Evolutionary conservation across 2,888 invertebrate genomes (phyloP).

Genomic region (Isotomurus palustris): DNA sequence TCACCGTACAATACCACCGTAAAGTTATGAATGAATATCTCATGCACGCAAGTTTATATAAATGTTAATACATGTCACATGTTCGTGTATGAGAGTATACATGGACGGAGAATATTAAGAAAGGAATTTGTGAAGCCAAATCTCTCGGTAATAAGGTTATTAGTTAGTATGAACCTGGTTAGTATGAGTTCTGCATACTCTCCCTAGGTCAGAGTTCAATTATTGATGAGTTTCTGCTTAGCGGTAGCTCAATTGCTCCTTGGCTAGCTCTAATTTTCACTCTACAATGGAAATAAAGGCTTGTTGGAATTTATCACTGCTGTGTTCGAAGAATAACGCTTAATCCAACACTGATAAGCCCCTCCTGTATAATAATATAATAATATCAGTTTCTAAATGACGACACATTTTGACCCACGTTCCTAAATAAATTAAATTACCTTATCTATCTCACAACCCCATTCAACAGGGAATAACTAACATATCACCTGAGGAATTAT

Average conservation of each 20-base stretch:
- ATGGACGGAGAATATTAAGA: too few species aligned
- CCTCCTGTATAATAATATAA: background rate
- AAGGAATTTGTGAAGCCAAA: too few species aligned
- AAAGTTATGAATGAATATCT: too few species aligned
- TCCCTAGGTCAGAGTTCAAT: slow-evolving; percentile 27
- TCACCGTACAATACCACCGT: too few species aligned
- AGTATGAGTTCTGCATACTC: slow-evolving; percentile 17
- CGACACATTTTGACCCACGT: background rate
- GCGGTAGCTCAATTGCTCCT: slow-evolving; percentile 36
- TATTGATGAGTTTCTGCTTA: slow-evolving; percentile 36
- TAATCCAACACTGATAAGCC: background rate
- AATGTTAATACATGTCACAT: too few species aligned
- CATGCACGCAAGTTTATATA: too few species aligned
- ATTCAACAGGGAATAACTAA: too few species aligned
- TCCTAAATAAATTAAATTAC: slow-evolving; percentile 1
- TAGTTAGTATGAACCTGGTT: too few species aligned
- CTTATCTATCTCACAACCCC: background rate
- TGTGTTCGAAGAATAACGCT: background rate
- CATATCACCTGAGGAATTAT: too few species aligned
- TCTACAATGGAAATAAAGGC: slow-evolving; percentile 11
- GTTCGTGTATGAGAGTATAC: too few species aligned
- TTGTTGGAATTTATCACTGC: background rate
- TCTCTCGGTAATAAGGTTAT: too few species aligned
- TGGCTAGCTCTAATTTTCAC: slow-evolving; percentile 31
- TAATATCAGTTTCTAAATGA: background rate